Base-by-base conservation (phyloP, 2,888 invertebrate genomes). In the Spodoptera picta region DNA sequence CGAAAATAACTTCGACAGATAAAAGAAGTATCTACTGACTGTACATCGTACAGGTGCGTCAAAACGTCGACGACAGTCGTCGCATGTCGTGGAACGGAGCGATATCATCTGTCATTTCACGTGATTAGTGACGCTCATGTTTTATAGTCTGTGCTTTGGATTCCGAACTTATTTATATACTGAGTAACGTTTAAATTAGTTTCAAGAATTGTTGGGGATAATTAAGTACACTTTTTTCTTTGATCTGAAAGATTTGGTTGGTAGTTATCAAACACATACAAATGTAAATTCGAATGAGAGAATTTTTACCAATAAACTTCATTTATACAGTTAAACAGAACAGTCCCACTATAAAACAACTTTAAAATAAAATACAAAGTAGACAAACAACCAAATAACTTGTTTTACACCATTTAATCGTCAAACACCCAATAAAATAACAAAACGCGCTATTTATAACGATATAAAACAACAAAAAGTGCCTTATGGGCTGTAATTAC, bases 51-150 rank as follows among this genome's bases (percentile, higher is more conserved):
- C 86, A 86, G 84, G 87, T 87, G 89, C 86, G 79, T 79, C 78
- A 69, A 83, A 76, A 84, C 80, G 83, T 84, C 83, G 12, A n/a
- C 27, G n/a, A 2, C 36, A 36, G 79, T 87, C 75, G 75, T 84
- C 85, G 46, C 36, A 36, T 36, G n/a, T 56, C 71, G 51, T 85
- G 85, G 89, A 89, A 89, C 82, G 83, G 79, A 60, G 80, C 75
- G 75, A 82, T 85, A 84, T 84, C 85, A 76, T 83, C 80, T 82
- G 83, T 88, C 87, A 87, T 90, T 88, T 85, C 79, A 78, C 73
- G 59, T 65, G 77, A 89, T 92, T 91, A 73, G 90, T 84, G 76
- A 88, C 84, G 88, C 82, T 75, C 69, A 71, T 74, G 81, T 81
- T 83, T 80, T 81, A 73, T 80, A 69, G 43, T 44, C 44, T 58